Base-by-base conservation (phyloP, 2,888 invertebrate genomes). In the Netelia virgata region DNA sequence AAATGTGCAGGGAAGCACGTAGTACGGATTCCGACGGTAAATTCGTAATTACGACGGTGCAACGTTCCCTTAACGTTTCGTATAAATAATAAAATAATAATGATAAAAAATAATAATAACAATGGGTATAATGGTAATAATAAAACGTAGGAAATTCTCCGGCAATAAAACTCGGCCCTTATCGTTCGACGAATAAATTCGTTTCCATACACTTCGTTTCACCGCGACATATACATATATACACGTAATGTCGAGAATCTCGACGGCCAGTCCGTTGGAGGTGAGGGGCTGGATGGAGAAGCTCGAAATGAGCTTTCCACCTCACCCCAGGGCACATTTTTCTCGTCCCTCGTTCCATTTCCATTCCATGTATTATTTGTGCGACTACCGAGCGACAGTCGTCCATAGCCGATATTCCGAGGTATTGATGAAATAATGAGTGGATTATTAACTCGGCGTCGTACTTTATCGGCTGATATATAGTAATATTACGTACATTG, bases 341-440 rank as follows among this genome's bases (percentile, higher is more conserved):
- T 70, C 16, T 50, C 50, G n/a, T 36, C 36, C 28, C 36, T 55
- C 55, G 28, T 16, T 50, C 50, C 20, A 50, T 69, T 23, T 50
- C 50, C 23, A 50, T 50, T 69, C 20, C 28, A 36, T 43, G 16
- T 64, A 77, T 77, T 69, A 47, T 47, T 47, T 14, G 47, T 47
- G 47, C 61, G 47, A 20, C 59, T 69, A 61, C 47, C 53, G 53
- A 23, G 47, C n/a, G 47, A 18, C 43, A 57, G 55, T 43, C 10
- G 28, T 36, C 61, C 75, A 47, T 10, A 72, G 43, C 80, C 75
- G 64, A 68, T 77, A 77, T 90, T 90, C 91, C 84, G 82, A 47
- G 87, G 88, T 91, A 92, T 92, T 90, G 92, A 91, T 91, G 90
- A 92, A 92, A 92, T 91, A 91, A 92, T 91, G 89, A 91, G 91